phyloP scores from a whole-genome alignment of 2,888 invertebrate genomes.

The Pyralis farinalis region DNA sequence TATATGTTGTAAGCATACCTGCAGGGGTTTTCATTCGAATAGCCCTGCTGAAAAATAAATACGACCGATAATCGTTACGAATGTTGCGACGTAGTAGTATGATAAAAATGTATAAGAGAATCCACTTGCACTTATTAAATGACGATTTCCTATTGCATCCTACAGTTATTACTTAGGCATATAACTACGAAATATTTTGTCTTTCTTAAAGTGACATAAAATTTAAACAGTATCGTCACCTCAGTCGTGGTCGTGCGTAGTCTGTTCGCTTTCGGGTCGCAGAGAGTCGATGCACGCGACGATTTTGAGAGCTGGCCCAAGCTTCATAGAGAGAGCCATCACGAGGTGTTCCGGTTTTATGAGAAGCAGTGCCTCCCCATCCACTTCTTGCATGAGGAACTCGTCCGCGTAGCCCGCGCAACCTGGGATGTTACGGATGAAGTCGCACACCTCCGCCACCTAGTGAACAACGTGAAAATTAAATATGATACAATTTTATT shows the following conservation, averaged over 20 bases:
- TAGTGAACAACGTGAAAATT: conserved; percentile 48
- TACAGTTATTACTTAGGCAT: no score
- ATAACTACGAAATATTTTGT: no score
- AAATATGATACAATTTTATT: no score
- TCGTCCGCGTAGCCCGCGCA: conserved; percentile 97
- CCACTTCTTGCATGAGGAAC: conserved; percentile 96
- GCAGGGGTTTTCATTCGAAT: no score
- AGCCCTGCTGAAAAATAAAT: no score
- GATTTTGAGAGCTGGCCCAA: conserved; percentile 97
- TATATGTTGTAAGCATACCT: no score
- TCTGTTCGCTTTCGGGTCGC: conserved; percentile 82
- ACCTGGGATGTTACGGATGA: conserved; percentile 93
- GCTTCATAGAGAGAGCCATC: conserved; percentile 96
- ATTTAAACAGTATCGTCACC: conserved; percentile 23
- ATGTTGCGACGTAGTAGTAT: no score
- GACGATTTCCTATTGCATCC: no score
- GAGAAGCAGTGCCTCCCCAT: conserved; percentile 95
- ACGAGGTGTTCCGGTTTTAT: conserved; percentile 97
- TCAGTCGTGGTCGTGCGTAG: conserved; percentile 52
- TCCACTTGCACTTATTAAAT: no score
- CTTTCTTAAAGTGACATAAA: no score
- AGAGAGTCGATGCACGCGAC: conserved; percentile 95
- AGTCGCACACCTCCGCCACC: conserved; percentile 93
- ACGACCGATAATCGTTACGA: no score
- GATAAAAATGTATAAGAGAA: no score